These are phyloP conservation scores for Plagodis pulveraria DNA, from an alignment of 2,888 invertebrate genomes.

Conservation along the genomic window DNA sequence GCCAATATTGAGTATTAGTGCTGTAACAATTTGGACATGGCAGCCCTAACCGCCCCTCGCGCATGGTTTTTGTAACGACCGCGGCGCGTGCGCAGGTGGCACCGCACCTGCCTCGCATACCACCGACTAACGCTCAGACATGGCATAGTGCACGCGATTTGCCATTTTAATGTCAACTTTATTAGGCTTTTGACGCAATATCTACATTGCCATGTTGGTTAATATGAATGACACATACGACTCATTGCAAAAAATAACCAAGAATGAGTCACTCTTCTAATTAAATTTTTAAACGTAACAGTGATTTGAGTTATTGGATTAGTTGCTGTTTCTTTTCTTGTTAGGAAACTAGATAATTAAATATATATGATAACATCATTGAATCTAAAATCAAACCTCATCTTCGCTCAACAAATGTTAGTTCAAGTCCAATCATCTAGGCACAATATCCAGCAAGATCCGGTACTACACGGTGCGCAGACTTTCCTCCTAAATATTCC, in stretches of 20 bases:
- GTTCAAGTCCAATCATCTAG: too few species aligned
- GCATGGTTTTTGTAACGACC: slow-evolving; percentile 75
- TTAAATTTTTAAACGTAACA: too few species aligned
- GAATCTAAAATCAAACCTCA: too few species aligned
- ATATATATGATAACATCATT: too few species aligned
- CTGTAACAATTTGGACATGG: slow-evolving; percentile 23
- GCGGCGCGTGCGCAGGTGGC: slow-evolving; percentile 81
- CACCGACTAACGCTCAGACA: slow-evolving; percentile 60
- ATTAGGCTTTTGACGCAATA: slow-evolving; percentile 26
- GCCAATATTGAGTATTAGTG: not conserved
- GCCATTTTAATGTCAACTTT: slow-evolving; percentile 39
- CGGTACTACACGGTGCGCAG: too few species aligned
- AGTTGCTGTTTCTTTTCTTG: too few species aligned
- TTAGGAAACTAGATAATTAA: too few species aligned
- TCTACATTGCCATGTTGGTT: slow-evolving; percentile 17
- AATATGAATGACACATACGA: slow-evolving; percentile 2
- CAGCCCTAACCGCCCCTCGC: slow-evolving; percentile 52
- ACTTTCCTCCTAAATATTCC: too few species aligned
- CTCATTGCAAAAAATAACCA: slow-evolving; percentile 18
- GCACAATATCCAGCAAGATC: too few species aligned
- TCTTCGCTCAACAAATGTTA: too few species aligned
- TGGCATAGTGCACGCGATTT: slow-evolving; percentile 66
- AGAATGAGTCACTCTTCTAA: not conserved
- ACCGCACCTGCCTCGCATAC: slow-evolving; percentile 81
- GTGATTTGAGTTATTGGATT: too few species aligned